These are phyloP conservation scores for Callorhinus ursinus DNA, from an alignment of 2,113 vertebrate species.

Conservation along the genomic window DNA sequence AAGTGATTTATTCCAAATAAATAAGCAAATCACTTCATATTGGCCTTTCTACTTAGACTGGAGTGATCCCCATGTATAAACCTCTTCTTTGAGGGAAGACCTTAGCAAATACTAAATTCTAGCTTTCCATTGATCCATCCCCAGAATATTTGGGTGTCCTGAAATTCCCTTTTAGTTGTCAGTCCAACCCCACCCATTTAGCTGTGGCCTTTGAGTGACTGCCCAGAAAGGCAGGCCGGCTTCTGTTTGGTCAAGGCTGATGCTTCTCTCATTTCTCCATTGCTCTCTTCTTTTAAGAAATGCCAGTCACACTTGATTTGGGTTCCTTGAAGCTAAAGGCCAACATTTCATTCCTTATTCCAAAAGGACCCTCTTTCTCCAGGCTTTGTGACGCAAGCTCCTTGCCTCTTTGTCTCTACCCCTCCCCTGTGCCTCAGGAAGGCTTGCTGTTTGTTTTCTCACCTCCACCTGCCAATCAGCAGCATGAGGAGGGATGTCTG, in stretches of 20 bases:
- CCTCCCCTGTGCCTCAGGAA: neutral
- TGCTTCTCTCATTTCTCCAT: neutral
- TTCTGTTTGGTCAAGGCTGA: neutral
- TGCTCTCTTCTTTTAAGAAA: neutral
- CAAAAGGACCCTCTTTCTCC: neutral
- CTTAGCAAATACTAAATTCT: neutral
- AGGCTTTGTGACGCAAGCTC: neutral
- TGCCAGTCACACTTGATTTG: neutral
- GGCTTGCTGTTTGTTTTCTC: neutral
- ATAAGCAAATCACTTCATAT: neutral
- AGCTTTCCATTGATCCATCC: neutral
- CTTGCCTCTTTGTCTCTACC: neutral
- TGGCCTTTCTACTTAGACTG: neutral
- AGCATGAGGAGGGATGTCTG: neutral
- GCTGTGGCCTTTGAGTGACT: neutral
- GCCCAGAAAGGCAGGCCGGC: neutral
- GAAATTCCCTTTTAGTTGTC: neutral
- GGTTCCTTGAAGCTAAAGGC: neutral
- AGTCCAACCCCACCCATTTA: neutral
- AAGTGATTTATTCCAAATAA: conserved; percentile 3
- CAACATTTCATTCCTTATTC: neutral
- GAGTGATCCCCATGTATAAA: neutral
- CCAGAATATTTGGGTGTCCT: neutral
- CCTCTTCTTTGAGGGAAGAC: neutral
- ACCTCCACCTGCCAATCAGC: neutral